These are phyloP conservation scores for Salpingus planirostris DNA, from an alignment of 2,888 invertebrate genomes.

Conservation along the genomic window DNA sequence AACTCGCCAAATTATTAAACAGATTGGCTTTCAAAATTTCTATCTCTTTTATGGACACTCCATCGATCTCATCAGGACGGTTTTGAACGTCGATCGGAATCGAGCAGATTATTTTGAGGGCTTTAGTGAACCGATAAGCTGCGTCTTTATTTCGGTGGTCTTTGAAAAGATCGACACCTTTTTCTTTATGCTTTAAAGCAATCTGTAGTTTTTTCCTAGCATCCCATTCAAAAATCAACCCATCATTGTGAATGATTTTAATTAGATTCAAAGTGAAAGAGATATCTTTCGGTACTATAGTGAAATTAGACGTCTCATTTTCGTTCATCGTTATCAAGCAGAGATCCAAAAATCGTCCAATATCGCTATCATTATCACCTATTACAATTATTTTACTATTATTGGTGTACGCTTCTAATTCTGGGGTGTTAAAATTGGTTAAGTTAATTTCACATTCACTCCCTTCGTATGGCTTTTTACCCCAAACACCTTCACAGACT, in stretches of 20 bases:
- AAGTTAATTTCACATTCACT: slow-evolving; percentile 31
- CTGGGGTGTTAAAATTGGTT: slow-evolving; percentile 24
- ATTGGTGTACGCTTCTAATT: slow-evolving; percentile 8
- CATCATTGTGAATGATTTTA: slow-evolving; percentile 36
- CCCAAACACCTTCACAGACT: slow-evolving; percentile 26
- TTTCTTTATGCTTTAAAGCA: slow-evolving; percentile 42
- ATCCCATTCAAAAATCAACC: slow-evolving; percentile 40
- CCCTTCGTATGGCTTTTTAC: slow-evolving; percentile 35
- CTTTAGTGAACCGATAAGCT: slow-evolving; percentile 63
- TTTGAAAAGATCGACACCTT: slow-evolving; percentile 56
- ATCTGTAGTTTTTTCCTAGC: slow-evolving; percentile 38
- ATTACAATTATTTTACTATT: slow-evolving; percentile 26
- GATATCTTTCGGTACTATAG: slow-evolving; percentile 20
- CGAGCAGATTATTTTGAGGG: slow-evolving; percentile 63
- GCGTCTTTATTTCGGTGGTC: slow-evolving; percentile 55
- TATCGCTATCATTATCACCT: slow-evolving; percentile 40
- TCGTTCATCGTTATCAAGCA: slow-evolving; percentile 43
- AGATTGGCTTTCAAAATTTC: slow-evolving; percentile 54
- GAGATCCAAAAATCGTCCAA: slow-evolving; percentile 43
- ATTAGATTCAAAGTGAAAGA: slow-evolving; percentile 37
- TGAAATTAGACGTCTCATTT: slow-evolving; percentile 43
- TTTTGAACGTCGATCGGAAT: slow-evolving; percentile 45
- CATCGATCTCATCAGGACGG: slow-evolving; percentile 43
- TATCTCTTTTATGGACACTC: slow-evolving; percentile 45
- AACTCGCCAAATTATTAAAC: slow-evolving; percentile 76